Conservation (phyloP, 2,888 invertebrate species). For the Hybos culiciformis region DNA sequence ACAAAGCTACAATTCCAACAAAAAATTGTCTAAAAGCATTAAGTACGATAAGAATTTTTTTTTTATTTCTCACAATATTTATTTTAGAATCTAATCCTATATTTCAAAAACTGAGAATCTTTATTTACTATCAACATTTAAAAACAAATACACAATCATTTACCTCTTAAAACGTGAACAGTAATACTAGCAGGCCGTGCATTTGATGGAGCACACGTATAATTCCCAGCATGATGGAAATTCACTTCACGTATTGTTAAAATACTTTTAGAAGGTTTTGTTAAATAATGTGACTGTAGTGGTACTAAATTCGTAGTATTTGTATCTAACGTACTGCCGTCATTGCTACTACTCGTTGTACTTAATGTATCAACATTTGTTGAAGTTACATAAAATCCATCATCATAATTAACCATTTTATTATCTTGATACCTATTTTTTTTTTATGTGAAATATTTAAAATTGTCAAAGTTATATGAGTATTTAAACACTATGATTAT, state of each 20-base stretch:
- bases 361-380: conserved; percentile 19
- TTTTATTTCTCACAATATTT: too few relatives aligned
- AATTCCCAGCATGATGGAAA: conserved; percentile 60
- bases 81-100: too few relatives aligned
- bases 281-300: conserved; percentile 11
- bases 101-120: too few relatives aligned
- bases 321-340: not conserved
- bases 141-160: conserved; percentile 20
- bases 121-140: too few relatives aligned
- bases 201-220: conserved; percentile 68
- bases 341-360: conserved; percentile 10
- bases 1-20: too few relatives aligned
- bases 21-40: too few relatives aligned
- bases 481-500: not conserved
- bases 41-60: too few relatives aligned
- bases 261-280: conserved; percentile 37
- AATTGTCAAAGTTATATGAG: not conserved
- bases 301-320: not conserved
- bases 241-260: conserved; percentile 51
- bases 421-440: conserved; percentile 76
- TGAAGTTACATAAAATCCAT: conserved; percentile 38
- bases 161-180: conserved; percentile 57
- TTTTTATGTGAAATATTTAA: conserved; percentile 1
- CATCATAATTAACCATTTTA: conserved; percentile 75
- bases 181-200: conserved; percentile 60